A percentile compares a stretch with the other conserved stretches of the same genome.
phyloP scores from a whole-genome alignment of 23 tunicate species.

The Trididemnum miniatum region DNA sequence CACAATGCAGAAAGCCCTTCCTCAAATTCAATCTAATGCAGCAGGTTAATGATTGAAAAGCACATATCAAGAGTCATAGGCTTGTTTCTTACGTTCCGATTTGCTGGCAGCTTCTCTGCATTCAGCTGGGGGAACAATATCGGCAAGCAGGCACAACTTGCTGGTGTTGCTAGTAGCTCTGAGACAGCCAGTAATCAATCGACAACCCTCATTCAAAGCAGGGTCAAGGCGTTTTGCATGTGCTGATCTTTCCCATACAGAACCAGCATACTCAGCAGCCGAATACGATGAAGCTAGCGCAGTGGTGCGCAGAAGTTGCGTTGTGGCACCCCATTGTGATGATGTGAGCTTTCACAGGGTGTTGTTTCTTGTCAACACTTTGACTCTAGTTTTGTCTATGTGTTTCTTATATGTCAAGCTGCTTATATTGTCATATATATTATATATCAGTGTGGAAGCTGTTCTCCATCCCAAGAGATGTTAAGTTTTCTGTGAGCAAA shows the following conservation, averaged over 20 bases:
- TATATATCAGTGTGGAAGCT: background rate
- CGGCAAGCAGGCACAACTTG: background rate
- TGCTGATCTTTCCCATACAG: conserved; percentile 8
- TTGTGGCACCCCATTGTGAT: conserved; percentile 5
- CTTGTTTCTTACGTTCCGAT: background rate
- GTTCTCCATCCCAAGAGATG: background rate
- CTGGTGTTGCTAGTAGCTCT: conserved; percentile 2
- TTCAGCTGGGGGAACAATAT: conserved; percentile 1
- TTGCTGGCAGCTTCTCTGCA: conserved; percentile 12
- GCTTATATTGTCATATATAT: background rate
- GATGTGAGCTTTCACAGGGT: conserved; percentile 1
- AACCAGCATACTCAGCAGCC: conserved; percentile 16
- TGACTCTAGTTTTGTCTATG: background rate
- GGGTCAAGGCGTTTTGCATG: background rate
- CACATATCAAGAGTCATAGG: background rate
- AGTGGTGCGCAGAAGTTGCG: conserved; percentile 13
- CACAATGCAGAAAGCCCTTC: conserved; percentile 12
- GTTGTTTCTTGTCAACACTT: conserved; percentile 11
- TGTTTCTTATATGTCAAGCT: conserved; percentile 12
- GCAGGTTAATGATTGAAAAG: background rate
- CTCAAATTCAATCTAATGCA: background rate
- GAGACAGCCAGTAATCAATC: conserved; percentile 16
- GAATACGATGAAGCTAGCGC: background rate
- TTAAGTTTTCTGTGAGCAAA: background rate
- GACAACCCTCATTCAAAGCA: background rate